Base-by-base conservation (phyloP, 2,888 invertebrate genomes). In the Julus scanicus region DNA sequence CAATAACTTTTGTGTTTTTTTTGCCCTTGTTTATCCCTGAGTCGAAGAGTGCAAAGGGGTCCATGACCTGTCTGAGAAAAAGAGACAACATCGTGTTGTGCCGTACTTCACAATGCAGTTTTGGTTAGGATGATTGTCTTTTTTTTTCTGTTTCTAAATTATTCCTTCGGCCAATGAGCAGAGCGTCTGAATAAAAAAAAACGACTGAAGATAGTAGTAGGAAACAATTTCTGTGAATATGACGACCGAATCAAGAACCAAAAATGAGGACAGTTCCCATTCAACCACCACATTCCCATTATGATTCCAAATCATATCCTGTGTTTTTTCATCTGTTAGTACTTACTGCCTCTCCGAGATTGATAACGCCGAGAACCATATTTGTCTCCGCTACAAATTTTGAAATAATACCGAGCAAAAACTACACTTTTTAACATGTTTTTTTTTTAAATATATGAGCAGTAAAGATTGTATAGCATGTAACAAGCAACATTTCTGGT, bases 231-330 rank as follows among this genome's bases (percentile, higher is more conserved):
- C 17, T 9, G 8, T 80, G n/a, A n/a, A n/a, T n/a, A n/a, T n/a
- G n/a, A n/a, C n/a, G n/a, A n/a, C n/a, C n/a, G n/a, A n/a, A n/a
- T n/a, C n/a, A n/a, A n/a, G n/a, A n/a, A n/a, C 29, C 71, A n/a
- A 29, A 71, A 71, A 71, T 71, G 71, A 71, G 71, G 71, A 71
- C 71, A 71, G 71, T 71, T 71, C 71, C 71, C 71, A 63, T 20
- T 63, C 63, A 20, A 63, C 20, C 6, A 13, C 49, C 13, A 49
- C 13, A 29, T 71, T 29, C 71, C 20, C 29, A 71, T 71, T 29
- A 71, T 29, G 20, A 71, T 71, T 71, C 13, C 71, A 11, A 71
- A 71, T 71, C 71, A 71, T 29, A 71, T 71, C 71, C 71, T 71
- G 71, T 2, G 6, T 71, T 71, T 71, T 71, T 57, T 57, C 15